Percentiles rank a stretch among this genome's conserved stretches.
These are phyloP conservation scores for Eubasilissa regina DNA, from an alignment of 1,140 invertebrate genomes.

Conservation along the genomic window DNA sequence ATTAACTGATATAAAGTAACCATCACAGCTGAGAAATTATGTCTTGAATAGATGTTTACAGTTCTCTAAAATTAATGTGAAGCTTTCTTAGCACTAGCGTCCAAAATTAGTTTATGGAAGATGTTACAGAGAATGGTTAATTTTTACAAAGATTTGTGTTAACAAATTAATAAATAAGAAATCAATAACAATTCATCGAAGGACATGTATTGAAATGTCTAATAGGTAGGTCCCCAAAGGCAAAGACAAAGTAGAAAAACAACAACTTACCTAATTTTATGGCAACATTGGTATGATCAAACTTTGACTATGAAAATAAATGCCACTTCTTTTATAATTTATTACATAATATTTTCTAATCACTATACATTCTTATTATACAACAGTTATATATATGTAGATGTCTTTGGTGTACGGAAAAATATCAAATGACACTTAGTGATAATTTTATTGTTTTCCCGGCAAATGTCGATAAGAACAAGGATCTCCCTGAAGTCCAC, in stretches of 20 bases:
- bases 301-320: slow-evolving; percentile 41
- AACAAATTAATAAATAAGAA: not conserved
- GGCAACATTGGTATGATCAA: slow-evolving; percentile 36
- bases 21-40: not conserved
- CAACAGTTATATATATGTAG: slow-evolving; percentile 19
- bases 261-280: slow-evolving; percentile 34
- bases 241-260: slow-evolving; percentile 13
- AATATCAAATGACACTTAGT: slow-evolving; percentile 36
- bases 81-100: too few relatives aligned
- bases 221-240: slow-evolving; percentile 10
- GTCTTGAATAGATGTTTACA: not conserved
- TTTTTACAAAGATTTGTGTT: not conserved
- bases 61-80: too few relatives aligned
- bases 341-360: slow-evolving; percentile 10
- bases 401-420: slow-evolving; percentile 34
- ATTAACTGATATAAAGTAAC: not conserved
- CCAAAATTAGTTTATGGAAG: too few relatives aligned
- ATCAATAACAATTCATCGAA: not conserved
- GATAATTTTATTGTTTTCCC: not conserved
- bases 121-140: not conserved
- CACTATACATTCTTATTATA: slow-evolving; percentile 36
- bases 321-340: slow-evolving; percentile 20
- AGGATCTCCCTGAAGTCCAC: too few relatives aligned
- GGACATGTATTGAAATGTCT: not conserved
- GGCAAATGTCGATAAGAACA: too few relatives aligned